Conservation (phyloP, 2,797 vertebrate species). For the Siniperca obscura region DNA sequence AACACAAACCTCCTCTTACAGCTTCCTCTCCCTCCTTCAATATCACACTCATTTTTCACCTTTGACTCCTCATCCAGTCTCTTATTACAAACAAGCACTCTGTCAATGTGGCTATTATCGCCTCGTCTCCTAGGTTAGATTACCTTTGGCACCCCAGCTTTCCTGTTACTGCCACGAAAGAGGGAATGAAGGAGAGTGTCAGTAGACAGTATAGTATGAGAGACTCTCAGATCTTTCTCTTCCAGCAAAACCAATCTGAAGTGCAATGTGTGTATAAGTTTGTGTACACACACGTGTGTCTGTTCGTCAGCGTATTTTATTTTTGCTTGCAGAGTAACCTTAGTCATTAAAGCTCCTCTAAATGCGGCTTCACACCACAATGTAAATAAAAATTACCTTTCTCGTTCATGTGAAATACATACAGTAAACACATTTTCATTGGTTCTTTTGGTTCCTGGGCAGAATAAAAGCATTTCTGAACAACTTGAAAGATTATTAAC, state of each 20-base stretch:
- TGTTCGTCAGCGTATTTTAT: not conserved
- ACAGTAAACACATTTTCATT: constrained; percentile 22
- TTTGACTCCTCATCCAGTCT: constrained; percentile 83
- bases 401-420: not conserved
- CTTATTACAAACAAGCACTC: constrained; percentile 81
- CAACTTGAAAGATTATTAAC: constrained; percentile 60
- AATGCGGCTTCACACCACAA: not conserved
- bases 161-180: constrained; percentile 63
- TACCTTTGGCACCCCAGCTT: constrained; percentile 78
- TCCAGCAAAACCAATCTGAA: constrained; percentile 55
- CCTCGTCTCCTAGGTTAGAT: constrained; percentile 80
- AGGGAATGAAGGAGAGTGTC: constrained; percentile 38
- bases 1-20: constrained; percentile 68
- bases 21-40: constrained; percentile 70
- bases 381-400: not conserved
- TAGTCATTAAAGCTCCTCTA: not conserved
- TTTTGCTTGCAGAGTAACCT: not conserved
- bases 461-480: constrained; percentile 61
- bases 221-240: constrained; percentile 50
- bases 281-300: not conserved
- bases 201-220: constrained; percentile 31
- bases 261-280: constrained; percentile 7
- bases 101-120: constrained; percentile 82
- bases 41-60: constrained; percentile 86
- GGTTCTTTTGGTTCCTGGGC: constrained; percentile 30